Conservation (phyloP, 2,888 invertebrate species). For the Campoletis raptor region DNA sequence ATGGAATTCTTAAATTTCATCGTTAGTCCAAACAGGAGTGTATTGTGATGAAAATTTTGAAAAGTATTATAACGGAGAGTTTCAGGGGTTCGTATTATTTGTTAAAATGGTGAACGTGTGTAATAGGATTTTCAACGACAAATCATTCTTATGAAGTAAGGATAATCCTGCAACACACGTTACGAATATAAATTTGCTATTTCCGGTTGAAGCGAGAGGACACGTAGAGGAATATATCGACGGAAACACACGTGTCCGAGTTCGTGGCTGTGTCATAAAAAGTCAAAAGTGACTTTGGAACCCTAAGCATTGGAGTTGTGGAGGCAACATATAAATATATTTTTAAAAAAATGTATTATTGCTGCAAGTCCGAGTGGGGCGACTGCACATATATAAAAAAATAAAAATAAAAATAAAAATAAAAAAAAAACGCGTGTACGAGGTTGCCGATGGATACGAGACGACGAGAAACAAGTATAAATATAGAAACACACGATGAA, state of each 20-base stretch:
- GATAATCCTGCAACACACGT: background rate
- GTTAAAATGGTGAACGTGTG: no score
- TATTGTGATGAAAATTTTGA: background rate
- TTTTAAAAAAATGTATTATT: slow-evolving; percentile 25
- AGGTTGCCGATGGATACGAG: slow-evolving; percentile 23
- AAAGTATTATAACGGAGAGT: background rate
- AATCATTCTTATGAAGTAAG: background rate
- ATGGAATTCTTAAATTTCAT: background rate
- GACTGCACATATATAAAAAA: background rate
- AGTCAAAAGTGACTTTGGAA: background rate
- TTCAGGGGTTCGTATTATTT: background rate
- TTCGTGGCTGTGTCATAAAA: slow-evolving; percentile 8
- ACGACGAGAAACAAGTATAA: slow-evolving; percentile 56
- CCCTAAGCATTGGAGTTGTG: background rate
- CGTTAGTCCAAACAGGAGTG: background rate
- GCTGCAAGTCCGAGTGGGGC: slow-evolving; percentile 8
- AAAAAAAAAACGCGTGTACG: background rate
- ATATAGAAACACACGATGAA: slow-evolving; percentile 58
- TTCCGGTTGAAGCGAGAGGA: slow-evolving; percentile 25
- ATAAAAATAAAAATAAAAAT: no score
- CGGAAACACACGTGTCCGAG: background rate
- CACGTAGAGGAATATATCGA: background rate
- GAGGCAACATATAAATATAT: background rate
- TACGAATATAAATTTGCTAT: slow-evolving; percentile 47
- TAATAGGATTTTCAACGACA: background rate